A percentile compares a stretch with the other conserved stretches of the same genome.
Evolutionary conservation across 2,797 vertebrate species (phyloP).

Genomic region (Heliangelus exortis): DNA sequence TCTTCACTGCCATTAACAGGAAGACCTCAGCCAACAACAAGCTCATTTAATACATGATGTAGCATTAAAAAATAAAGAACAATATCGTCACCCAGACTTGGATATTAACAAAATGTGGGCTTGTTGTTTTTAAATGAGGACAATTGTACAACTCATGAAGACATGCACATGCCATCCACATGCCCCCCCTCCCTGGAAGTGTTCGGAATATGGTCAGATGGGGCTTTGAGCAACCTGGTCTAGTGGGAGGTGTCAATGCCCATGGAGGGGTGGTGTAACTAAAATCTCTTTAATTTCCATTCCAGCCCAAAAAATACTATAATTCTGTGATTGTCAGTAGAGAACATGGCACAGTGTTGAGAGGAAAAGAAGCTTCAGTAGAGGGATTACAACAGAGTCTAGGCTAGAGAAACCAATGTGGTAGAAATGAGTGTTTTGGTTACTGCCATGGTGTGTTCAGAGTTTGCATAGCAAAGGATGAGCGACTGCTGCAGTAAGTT

Average conservation of each 20-base stretch:
- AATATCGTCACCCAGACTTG: not conserved
- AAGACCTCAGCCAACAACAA: not conserved
- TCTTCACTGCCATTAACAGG: not conserved
- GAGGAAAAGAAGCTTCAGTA: not conserved
- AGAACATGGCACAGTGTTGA: not conserved
- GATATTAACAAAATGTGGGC: not conserved
- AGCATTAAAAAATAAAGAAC: not conserved
- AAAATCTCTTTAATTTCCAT: too few species aligned
- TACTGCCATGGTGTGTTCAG: not conserved
- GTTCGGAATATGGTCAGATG: too few species aligned
- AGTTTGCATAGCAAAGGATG: not conserved
- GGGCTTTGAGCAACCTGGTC: too few species aligned
- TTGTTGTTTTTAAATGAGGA: not conserved
- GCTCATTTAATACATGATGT: not conserved
- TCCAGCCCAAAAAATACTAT: too few species aligned
- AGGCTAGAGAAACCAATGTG: not conserved
- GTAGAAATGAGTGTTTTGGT: not conserved
- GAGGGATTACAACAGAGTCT: not conserved
- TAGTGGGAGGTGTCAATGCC: too few species aligned
- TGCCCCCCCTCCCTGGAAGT: too few species aligned
- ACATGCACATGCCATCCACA: too few species aligned
- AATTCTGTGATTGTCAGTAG: not conserved
- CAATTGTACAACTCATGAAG: not conserved
- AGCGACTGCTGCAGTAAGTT: not conserved
- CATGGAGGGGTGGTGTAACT: too few species aligned